Evolutionary conservation across 2,888 invertebrate genomes (phyloP).

Genomic region (Diachrysia chrysitis): DNA sequence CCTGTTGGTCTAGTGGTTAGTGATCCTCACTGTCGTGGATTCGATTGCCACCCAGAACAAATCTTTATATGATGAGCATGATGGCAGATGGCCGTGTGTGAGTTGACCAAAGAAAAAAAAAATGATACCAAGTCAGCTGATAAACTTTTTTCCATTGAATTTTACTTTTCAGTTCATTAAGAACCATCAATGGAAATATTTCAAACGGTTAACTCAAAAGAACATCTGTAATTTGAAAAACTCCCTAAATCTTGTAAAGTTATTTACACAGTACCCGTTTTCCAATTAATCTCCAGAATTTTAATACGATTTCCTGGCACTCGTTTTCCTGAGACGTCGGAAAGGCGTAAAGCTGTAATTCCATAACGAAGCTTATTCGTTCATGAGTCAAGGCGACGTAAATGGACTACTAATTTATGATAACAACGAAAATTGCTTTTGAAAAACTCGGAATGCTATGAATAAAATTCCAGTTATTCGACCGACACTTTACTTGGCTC

Average conservation of each 20-base stretch:
- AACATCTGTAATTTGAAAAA: background rate
- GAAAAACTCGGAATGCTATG: constrained; percentile 71
- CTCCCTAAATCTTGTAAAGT: background rate
- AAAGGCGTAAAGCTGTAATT: constrained; percentile 50
- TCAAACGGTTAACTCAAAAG: background rate
- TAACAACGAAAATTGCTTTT: constrained; percentile 73
- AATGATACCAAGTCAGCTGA: too few species aligned
- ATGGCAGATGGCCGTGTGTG: too few species aligned
- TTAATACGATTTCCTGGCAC: constrained; percentile 37
- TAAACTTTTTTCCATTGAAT: too few species aligned
- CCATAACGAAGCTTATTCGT: constrained; percentile 58
- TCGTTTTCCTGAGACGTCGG: constrained; percentile 38
- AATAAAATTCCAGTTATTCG: constrained; percentile 76
- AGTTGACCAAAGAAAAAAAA: too few species aligned
- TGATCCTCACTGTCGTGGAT: too few species aligned
- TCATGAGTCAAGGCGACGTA: constrained; percentile 54
- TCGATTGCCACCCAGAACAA: too few species aligned
- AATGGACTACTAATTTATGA: constrained; percentile 71
- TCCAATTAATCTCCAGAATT: constrained; percentile 31
- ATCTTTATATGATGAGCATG: too few species aligned
- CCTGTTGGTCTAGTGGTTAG: too few species aligned
- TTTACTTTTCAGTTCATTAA: background rate
- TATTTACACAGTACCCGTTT: constrained; percentile 34
- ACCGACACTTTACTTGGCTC: constrained; percentile 52
- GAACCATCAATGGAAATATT: background rate